Evolutionary conservation across 2,888 invertebrate genomes (phyloP).

Genomic region (Meandrusa payeni): DNA sequence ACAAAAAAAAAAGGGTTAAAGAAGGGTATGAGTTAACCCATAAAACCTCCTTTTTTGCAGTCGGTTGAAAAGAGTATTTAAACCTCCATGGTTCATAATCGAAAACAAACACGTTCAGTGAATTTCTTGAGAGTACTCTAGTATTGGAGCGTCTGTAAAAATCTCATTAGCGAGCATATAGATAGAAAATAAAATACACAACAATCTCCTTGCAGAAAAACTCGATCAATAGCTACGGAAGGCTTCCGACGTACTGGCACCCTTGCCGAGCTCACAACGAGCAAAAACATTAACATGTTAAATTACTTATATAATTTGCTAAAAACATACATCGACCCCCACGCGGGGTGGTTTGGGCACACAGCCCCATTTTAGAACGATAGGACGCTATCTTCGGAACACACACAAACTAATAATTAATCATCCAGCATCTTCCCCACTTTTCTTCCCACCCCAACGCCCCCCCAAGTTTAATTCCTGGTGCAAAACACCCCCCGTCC

Average conservation of each 20-base stretch:
- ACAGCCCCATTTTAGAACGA: constrained; percentile 24
- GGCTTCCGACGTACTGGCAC: background rate
- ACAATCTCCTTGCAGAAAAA: no score
- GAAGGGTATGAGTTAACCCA: no score
- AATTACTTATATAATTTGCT: constrained; percentile 34
- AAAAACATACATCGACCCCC: constrained; percentile 32
- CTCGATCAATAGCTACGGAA: no score
- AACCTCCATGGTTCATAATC: no score
- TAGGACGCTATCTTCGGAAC: constrained; percentile 59
- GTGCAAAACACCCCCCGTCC: constrained; percentile 51
- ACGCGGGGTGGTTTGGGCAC: constrained; percentile 26
- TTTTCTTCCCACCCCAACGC: constrained; percentile 37
- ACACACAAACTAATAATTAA: constrained; percentile 80
- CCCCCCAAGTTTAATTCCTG: constrained; percentile 71
- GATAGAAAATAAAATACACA: no score
- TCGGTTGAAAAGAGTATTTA: no score
- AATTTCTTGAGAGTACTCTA: no score
- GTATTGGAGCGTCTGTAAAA: no score
- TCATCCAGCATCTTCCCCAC: constrained; percentile 69
- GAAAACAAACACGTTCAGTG: no score
- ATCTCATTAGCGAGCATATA: no score
- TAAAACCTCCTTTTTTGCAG: no score
- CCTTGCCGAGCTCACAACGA: background rate
- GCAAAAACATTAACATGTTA: constrained; percentile 22
- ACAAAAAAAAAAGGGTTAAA: no score